A percentile compares a stretch with the other conserved stretches of the same genome.
Evolutionary conservation across 1,140 invertebrate species (phyloP).

Genomic region (Hermetia illucens): DNA sequence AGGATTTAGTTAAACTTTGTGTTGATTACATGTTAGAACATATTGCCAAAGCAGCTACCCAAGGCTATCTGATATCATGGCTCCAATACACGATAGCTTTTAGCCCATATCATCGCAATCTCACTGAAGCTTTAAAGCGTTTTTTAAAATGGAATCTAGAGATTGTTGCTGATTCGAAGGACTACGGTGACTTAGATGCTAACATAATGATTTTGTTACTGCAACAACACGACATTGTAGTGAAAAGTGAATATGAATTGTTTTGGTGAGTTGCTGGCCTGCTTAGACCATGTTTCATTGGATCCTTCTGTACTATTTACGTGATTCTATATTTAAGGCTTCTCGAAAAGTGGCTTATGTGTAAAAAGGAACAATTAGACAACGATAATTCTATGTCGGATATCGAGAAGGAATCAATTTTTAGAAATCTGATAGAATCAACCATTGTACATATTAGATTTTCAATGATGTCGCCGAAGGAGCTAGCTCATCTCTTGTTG

Average conservation of each 20-base stretch:
- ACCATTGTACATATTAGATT: constrained; percentile 71
- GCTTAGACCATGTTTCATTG: not conserved
- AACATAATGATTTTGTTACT: constrained; percentile 65
- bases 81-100: constrained; percentile 75
- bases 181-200: constrained; percentile 70
- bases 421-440: constrained; percentile 47
- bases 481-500: constrained; percentile 64
- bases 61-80: constrained; percentile 76
- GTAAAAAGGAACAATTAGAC: constrained; percentile 41
- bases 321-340: constrained; percentile 32
- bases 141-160: constrained; percentile 90
- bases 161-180: constrained; percentile 57
- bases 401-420: constrained; percentile 38
- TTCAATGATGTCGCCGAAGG: constrained; percentile 81
- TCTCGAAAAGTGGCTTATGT: constrained; percentile 59
- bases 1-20: constrained; percentile 71
- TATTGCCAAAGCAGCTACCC: constrained; percentile 64
- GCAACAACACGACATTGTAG: constrained; percentile 74
- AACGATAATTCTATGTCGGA: constrained; percentile 29
- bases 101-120: constrained; percentile 50
- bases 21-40: constrained; percentile 78
- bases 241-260: constrained; percentile 76
- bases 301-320: not conserved
- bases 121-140: constrained; percentile 53
- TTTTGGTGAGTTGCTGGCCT: constrained; percentile 45